phyloP scores from a whole-genome alignment of 2,113 vertebrate species.

The Clupea harengus region DNA sequence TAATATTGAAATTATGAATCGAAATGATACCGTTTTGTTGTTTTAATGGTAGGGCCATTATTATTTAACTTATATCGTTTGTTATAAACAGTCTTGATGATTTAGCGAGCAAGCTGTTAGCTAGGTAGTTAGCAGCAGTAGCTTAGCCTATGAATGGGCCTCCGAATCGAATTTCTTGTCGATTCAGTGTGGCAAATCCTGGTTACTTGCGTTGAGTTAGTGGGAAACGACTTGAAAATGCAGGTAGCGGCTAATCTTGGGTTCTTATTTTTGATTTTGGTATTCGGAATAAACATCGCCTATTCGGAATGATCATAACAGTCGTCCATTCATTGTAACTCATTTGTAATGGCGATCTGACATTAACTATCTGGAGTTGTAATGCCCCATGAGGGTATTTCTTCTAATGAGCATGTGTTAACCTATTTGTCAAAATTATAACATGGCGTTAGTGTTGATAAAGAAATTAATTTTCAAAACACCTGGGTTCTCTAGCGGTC shows the following conservation, averaged over 20 bases:
- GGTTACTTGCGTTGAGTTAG: background rate
- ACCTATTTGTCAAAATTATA: background rate
- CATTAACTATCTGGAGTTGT: background rate
- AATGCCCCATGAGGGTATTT: background rate
- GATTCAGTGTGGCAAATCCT: slow-evolving; percentile 25
- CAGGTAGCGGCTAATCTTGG: background rate
- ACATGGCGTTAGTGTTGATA: background rate
- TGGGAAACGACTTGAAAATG: background rate
- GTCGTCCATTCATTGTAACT: background rate
- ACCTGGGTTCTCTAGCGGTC: background rate
- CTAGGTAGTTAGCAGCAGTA: background rate
- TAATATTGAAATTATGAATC: background rate
- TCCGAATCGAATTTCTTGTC: background rate
- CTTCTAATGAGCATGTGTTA: background rate
- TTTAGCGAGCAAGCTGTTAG: background rate
- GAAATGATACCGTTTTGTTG: background rate
- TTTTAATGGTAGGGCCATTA: background rate
- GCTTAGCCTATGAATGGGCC: background rate
- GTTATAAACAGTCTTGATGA: background rate
- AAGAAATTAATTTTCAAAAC: background rate
- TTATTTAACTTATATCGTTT: background rate
- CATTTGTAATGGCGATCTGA: background rate
- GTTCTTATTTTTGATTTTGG: background rate
- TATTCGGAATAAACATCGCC: background rate
- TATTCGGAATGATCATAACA: background rate